Percentiles rank a stretch among this genome's conserved stretches.
These are phyloP conservation scores for Ladona fulva DNA, from an alignment of 1,140 invertebrate genomes.

Conservation along the genomic window DNA sequence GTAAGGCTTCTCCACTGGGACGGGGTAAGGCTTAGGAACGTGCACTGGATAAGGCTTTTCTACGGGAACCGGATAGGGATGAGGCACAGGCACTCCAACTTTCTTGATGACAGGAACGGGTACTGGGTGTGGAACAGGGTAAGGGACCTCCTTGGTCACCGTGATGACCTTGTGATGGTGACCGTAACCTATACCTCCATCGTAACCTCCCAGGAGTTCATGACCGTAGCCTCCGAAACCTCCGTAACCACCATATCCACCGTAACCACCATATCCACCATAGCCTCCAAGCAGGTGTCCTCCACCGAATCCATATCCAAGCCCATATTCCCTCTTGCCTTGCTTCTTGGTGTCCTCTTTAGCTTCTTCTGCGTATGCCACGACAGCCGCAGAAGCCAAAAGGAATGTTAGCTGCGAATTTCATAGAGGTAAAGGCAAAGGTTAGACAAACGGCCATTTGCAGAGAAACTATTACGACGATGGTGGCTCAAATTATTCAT, in stretches of 20 bases:
- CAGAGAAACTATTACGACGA: no score
- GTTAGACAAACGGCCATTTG: no score
- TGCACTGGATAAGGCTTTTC: conserved; percentile 12
- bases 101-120: neutral
- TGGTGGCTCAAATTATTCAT: no score
- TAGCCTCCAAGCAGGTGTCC: neutral
- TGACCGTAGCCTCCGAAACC: neutral
- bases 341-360: conserved; percentile 1
- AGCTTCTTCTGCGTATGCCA: neutral
- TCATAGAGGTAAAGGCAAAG: no score
- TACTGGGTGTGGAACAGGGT: neutral
- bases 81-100: neutral
- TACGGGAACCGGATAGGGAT: neutral
- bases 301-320: conserved; percentile 15
- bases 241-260: neutral
- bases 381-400: neutral
- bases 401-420: no score
- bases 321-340: conserved; percentile 13
- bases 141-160: neutral
- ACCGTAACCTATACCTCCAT: neutral
- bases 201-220: neutral
- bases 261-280: neutral
- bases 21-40: neutral
- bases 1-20: conserved; percentile 14
- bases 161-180: neutral